Percentiles rank a stretch among this genome's conserved stretches.
Evolutionary conservation across 2,797 vertebrate species (phyloP).

Genomic region (Oreochromis grahami): DNA sequence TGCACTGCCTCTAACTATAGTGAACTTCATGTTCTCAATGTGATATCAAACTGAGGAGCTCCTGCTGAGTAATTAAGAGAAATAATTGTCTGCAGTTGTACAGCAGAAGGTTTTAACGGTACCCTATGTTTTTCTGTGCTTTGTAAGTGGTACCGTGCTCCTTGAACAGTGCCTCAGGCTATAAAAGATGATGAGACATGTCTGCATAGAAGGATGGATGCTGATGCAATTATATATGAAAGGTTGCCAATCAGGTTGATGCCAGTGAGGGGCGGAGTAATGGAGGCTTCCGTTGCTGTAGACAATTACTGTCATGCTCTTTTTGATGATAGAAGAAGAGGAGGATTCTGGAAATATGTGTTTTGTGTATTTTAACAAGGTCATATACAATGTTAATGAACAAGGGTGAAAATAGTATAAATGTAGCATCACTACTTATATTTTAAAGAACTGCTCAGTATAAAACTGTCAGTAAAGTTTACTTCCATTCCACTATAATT

Average conservation of each 20-base stretch:
- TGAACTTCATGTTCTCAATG: neutral
- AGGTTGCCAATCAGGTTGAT: slow-evolving; percentile 34
- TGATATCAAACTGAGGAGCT: neutral
- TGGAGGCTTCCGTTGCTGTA: slow-evolving; percentile 17
- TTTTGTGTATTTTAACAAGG: neutral
- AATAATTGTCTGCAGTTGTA: neutral
- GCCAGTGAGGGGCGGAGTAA: slow-evolving; percentile 26
- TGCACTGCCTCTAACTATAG: neutral
- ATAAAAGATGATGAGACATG: slow-evolving; percentile 57
- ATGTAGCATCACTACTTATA: neutral
- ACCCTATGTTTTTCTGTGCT: neutral
- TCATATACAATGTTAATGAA: neutral
- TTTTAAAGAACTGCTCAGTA: neutral
- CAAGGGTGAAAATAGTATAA: neutral
- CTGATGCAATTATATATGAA: slow-evolving; percentile 52
- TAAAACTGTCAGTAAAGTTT: neutral
- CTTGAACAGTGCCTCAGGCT: slow-evolving; percentile 34
- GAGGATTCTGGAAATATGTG: neutral
- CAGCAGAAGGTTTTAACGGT: neutral
- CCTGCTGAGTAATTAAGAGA: neutral
- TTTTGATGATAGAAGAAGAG: neutral
- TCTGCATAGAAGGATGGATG: slow-evolving; percentile 35
- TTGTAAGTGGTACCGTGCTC: slow-evolving; percentile 2
- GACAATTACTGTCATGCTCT: slow-evolving; percentile 24
- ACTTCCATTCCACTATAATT: neutral